Evolutionary conservation across 2,797 vertebrate species (phyloP).

Genomic region (Propithecus perrieri): DNA sequence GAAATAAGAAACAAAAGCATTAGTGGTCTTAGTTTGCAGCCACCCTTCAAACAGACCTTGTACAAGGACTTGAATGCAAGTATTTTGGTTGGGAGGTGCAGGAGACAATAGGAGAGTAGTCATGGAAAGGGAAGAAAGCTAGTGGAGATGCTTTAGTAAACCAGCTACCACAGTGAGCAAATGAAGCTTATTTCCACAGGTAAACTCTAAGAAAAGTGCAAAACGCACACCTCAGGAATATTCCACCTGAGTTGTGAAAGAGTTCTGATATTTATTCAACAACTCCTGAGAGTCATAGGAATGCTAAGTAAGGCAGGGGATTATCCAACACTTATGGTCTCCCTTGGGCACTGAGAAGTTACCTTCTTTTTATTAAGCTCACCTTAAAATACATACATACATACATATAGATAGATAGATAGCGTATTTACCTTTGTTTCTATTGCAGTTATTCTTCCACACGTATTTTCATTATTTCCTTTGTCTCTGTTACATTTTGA

Average conservation of each 20-base stretch:
- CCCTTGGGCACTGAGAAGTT: not conserved
- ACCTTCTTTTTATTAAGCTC: not conserved
- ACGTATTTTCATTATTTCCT: not conserved
- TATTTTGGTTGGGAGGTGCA: not conserved
- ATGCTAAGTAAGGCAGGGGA: not conserved
- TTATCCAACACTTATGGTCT: not conserved
- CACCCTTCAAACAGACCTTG: not conserved
- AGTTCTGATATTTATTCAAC: not conserved
- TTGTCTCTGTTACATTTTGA: not conserved
- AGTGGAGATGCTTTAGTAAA: not conserved
- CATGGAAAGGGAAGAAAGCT: not conserved
- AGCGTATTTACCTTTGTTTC: not conserved
- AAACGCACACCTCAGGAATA: not conserved
- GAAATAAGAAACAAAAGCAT: not conserved
- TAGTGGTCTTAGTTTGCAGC: not conserved
- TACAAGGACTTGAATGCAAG: not conserved
- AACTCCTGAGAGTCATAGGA: not conserved
- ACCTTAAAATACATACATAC: not conserved
- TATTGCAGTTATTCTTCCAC: not conserved
- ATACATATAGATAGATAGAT: not conserved
- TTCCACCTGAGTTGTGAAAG: not conserved
- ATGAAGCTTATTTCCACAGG: not conserved
- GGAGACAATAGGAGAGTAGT: not conserved
- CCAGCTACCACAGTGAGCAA: not conserved
- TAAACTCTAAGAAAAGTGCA: not conserved